Percentiles rank a stretch among this genome's conserved stretches.
phyloP scores from a whole-genome alignment of 2,797 vertebrate genomes.

The Hemitrygon akajei region DNA sequence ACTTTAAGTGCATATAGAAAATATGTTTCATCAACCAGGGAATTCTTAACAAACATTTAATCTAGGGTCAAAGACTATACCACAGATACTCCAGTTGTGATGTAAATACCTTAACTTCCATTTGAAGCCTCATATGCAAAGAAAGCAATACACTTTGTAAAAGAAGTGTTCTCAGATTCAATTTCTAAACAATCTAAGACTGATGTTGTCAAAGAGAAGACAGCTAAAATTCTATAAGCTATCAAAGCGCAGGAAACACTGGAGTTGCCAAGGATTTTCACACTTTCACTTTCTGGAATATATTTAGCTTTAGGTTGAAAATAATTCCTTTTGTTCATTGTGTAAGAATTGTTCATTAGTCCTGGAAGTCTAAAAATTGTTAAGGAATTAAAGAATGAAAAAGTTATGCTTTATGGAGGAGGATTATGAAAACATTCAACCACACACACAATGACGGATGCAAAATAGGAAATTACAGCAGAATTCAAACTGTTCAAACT shows the following conservation, averaged over 20 bases:
- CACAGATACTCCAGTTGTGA: not conserved
- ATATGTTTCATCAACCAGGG: not conserved
- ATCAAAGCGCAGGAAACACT: not conserved
- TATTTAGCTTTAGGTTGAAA: not conserved
- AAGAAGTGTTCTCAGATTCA: not conserved
- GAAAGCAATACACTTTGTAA: not conserved
- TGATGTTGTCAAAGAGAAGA: not conserved
- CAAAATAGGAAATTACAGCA: not conserved
- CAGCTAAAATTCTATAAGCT: not conserved
- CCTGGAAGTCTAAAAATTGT: not conserved
- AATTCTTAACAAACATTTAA: no score
- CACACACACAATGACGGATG: no score
- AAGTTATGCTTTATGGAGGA: not conserved
- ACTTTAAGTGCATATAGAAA: not conserved
- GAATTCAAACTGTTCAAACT: not conserved
- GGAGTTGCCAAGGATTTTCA: not conserved
- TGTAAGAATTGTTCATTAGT: not conserved
- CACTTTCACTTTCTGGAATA: not conserved
- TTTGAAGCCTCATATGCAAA: not conserved
- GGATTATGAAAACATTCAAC: not conserved
- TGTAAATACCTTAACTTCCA: not conserved
- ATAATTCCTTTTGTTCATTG: not conserved
- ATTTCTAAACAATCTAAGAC: not conserved
- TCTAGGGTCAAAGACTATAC: not conserved
- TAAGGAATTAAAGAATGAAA: not conserved